Evolutionary conservation across 2,888 invertebrate genomes (phyloP).

Genomic region (Aleiodes alternator): DNA sequence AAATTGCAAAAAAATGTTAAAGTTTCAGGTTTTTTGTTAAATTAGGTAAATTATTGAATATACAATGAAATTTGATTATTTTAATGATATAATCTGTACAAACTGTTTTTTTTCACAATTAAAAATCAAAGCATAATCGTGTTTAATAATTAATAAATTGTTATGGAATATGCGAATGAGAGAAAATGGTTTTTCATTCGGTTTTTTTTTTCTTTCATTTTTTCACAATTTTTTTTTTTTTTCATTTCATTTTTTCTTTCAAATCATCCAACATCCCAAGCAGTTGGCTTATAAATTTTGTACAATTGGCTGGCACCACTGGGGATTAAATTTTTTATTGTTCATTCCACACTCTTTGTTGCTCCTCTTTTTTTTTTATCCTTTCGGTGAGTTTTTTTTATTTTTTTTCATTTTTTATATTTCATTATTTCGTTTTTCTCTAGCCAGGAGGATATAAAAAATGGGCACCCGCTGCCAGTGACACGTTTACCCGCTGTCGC

Average conservation of each 20-base stretch:
- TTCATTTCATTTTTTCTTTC: too few species aligned
- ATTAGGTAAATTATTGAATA: too few species aligned
- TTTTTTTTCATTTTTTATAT: not conserved
- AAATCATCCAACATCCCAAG: constrained; percentile 39
- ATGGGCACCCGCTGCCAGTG: constrained; percentile 55
- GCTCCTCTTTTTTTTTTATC: constrained; percentile 24
- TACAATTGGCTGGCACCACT: constrained; percentile 61
- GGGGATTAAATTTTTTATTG: constrained; percentile 54
- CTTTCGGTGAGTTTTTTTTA: constrained; percentile 14
- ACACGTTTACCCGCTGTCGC: constrained; percentile 54
- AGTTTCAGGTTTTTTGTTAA: too few species aligned
- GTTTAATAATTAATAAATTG: too few species aligned
- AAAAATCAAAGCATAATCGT: too few species aligned
- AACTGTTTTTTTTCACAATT: too few species aligned
- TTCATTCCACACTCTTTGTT: constrained; percentile 9
- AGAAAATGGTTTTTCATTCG: not conserved
- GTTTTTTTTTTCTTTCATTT: too few species aligned
- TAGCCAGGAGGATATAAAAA: constrained; percentile 51
- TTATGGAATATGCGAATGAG: constrained; percentile 3
- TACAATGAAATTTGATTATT: too few species aligned
- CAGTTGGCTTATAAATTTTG: constrained; percentile 64
- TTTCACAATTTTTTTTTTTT: too few species aligned
- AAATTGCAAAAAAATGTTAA: too few species aligned
- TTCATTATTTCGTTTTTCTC: constrained; percentile 28
- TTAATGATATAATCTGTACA: too few species aligned